Base-by-base conservation (phyloP, 1,140 invertebrate species). In the Pygmarrhopalites habei region DNA sequence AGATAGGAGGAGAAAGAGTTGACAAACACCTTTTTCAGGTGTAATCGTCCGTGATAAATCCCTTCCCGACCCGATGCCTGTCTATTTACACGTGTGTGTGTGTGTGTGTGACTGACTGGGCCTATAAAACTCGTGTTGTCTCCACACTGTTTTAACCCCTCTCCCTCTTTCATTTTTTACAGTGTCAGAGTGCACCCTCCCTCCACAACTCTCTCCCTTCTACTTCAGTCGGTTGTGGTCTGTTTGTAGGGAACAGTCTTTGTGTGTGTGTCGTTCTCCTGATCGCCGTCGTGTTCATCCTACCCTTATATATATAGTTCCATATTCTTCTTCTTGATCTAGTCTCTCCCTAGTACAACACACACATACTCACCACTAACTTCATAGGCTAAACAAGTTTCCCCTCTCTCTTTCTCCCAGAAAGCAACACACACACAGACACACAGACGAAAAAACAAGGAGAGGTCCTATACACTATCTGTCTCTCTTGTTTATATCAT, bases 21-120 rank as follows among this genome's bases (percentile, higher is more conserved):
- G 55, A 51, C 49, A 59, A 64, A 64, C 62, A 64, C 62, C 62
- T 64, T 58, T 64, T 58, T n/a, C 21, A 58, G 57, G 56, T 15
- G 57, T 64, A 64, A 64, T 64, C 62, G 62, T 53, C 43, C 57
- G 35, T 64, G 55, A 30, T 32, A 59, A 64, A 59, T 53, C 52
- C 44, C 29, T 19, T 3, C 39, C 41, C 41, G 35, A 41, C 35
- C 30, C 21, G 30, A 56, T 56, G 17, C 35, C 53, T 56, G 53
- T 56, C 53, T 41, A 3, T 41, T 35, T 35, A 7, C 15, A 35
- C 32, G n/a, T n/a, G n/a, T n/a, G n/a, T n/a, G n/a, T n/a, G n/a
- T n/a, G n/a, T n/a, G n/a, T n/a, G n/a, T n/a, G n/a, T n/a, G n/a
- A n/a, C n/a, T n/a, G n/a, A n/a, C n/a, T n/a, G n/a, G n/a, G n/a